phyloP scores from a whole-genome alignment of 2,113 vertebrate species.

The Myotis yumanensis region DNA sequence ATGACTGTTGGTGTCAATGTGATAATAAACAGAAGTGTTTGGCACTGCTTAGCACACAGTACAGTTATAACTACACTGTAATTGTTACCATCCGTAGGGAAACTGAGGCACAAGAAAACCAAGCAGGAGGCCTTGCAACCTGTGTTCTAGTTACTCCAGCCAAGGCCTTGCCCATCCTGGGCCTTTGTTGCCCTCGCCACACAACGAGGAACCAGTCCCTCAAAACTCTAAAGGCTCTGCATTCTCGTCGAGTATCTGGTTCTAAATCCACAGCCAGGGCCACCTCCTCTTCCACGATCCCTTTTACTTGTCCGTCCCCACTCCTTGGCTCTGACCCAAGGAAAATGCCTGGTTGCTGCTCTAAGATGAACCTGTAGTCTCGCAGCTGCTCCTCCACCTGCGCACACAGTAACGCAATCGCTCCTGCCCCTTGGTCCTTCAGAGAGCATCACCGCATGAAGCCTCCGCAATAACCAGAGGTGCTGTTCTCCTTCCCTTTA shows the following conservation, averaged over 20 bases:
- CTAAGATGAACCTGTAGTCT: not conserved
- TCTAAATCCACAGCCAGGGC: not conserved
- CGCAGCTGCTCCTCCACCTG: not conserved
- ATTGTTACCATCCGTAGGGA: not conserved
- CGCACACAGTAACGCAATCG: not conserved
- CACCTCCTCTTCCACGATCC: not conserved
- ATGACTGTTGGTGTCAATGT: not conserved
- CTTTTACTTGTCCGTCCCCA: not conserved
- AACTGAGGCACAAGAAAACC: not conserved
- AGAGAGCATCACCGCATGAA: not conserved
- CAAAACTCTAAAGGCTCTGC: not conserved
- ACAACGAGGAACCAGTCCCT: not conserved
- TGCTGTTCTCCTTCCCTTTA: not conserved
- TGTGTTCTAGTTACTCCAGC: not conserved
- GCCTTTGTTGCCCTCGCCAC: not conserved
- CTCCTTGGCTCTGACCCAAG: not conserved
- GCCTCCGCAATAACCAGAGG: not conserved
- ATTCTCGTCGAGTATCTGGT: not conserved
- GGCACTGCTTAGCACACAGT: not conserved
- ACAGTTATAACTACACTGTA: not conserved
- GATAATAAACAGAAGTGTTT: not conserved
- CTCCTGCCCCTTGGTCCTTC: not conserved
- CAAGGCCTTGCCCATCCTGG: not conserved
- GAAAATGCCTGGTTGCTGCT: not conserved
- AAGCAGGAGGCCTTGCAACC: not conserved